Percentiles rank a stretch among this genome's conserved stretches.
phyloP scores from a whole-genome alignment of 2,888 invertebrate genomes.

The Siphlonurus alternatus region DNA sequence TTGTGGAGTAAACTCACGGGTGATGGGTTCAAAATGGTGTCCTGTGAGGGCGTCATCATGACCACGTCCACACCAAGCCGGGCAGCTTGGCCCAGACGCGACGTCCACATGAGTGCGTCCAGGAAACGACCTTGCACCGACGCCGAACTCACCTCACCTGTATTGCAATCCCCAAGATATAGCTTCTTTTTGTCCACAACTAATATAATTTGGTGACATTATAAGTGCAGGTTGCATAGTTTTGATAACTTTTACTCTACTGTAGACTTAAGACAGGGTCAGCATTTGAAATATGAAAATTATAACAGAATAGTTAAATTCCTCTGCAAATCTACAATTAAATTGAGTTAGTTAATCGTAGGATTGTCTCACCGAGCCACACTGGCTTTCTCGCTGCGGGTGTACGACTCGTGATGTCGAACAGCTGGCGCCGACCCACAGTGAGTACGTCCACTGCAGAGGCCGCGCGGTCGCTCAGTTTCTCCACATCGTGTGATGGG shows the following conservation, averaged over 20 bases:
- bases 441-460: neutral
- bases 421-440: neutral
- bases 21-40: slow-evolving; percentile 43
- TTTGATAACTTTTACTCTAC: no score
- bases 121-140: slow-evolving; percentile 23
- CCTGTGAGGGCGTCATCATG: slow-evolving; percentile 44
- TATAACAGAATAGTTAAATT: no score
- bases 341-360: no score
- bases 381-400: slow-evolving; percentile 22
- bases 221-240: no score
- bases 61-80: slow-evolving; percentile 51
- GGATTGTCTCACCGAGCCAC: slow-evolving; percentile 27
- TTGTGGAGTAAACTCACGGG: slow-evolving; percentile 32
- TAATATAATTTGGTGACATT: no score
- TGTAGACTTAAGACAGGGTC: no score
- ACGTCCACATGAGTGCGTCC: slow-evolving; percentile 51
- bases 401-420: neutral
- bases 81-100: slow-evolving; percentile 56
- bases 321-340: no score
- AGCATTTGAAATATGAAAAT: no score
- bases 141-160: slow-evolving; percentile 26
- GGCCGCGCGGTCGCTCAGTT: neutral
- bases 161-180: no score
- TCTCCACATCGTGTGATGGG: neutral
- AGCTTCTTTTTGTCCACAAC: no score